Percentiles rank a stretch among this genome's conserved stretches.
Conservation (phyloP, 2,797 vertebrate species). For the Pseudotriccus pelzelni region DNA sequence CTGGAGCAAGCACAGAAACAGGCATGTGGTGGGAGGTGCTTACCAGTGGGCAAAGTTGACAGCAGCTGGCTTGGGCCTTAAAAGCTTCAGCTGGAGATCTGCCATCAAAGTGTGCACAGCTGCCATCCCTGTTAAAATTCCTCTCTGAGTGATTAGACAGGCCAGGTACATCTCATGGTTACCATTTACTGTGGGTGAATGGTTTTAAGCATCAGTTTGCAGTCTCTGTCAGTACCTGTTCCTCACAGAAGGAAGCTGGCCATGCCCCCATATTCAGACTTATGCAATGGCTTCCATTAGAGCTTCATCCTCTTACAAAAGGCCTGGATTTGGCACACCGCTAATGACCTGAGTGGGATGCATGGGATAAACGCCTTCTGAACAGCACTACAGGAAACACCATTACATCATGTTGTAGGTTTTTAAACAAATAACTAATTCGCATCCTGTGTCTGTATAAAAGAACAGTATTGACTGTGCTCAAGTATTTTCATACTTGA, state of each 20-base stretch:
- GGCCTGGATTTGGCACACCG: slow-evolving; percentile 14
- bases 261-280: background rate
- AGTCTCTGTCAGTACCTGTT: accelerated
- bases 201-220: background rate
- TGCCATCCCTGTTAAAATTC: background rate
- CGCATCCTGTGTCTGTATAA: background rate
- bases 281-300: background rate
- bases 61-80: background rate
- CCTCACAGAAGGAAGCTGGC: background rate
- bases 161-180: background rate
- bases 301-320: slow-evolving; percentile 45
- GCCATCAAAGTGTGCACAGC: background rate
- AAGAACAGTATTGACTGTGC: background rate
- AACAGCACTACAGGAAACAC: background rate
- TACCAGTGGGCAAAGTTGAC: accelerated
- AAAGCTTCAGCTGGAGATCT: background rate
- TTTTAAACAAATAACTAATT: background rate
- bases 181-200: too few relatives aligned
- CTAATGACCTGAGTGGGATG: background rate
- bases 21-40: background rate
- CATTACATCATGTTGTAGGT: background rate
- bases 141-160: background rate
- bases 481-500: background rate
- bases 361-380: background rate
- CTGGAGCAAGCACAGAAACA: background rate